A percentile compares a stretch with the other conserved stretches of the same genome.
phyloP scores from a whole-genome alignment of 2,888 invertebrate genomes.

The Alitta virens region DNA sequence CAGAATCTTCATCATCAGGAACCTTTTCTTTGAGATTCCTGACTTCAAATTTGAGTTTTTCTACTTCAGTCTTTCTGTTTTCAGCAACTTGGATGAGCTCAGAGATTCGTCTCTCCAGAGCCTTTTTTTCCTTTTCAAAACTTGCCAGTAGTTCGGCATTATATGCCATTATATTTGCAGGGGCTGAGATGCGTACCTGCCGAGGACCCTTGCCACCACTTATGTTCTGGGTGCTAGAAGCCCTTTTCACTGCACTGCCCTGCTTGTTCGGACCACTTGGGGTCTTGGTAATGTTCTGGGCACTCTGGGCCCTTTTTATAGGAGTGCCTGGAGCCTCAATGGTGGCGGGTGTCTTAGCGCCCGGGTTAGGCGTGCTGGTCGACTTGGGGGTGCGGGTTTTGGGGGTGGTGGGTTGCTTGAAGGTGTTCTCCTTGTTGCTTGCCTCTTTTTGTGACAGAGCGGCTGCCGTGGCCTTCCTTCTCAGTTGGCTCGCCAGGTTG shows the following conservation, averaged over 20 bases:
- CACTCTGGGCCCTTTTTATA: conserved; percentile 50
- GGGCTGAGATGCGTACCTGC: conserved; percentile 41
- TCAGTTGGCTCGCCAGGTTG: conserved; percentile 44
- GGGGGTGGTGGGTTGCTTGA: conserved; percentile 6
- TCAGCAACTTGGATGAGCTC: conserved; percentile 58
- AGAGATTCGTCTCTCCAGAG: conserved; percentile 55
- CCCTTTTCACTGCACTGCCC: conserved; percentile 42
- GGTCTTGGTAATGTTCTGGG: conserved; percentile 47
- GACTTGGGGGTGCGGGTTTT: neutral
- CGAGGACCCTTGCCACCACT: conserved; percentile 26
- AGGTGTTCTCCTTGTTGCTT: conserved; percentile 43
- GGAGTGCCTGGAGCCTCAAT: conserved; percentile 24
- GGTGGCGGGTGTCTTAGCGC: neutral
- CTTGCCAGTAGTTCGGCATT: conserved; percentile 55
- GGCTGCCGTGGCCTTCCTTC: conserved; percentile 35
- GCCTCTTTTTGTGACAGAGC: conserved; percentile 22
- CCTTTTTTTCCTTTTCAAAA: conserved; percentile 57
- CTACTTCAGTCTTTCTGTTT: conserved; percentile 58
- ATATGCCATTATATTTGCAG: conserved; percentile 52
- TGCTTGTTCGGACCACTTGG: conserved; percentile 28
- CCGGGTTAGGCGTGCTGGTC: neutral
- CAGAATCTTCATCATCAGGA: conserved; percentile 32
- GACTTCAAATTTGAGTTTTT: conserved; percentile 58
- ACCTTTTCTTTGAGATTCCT: conserved; percentile 52
- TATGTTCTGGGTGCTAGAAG: conserved; percentile 54